Base-by-base conservation (phyloP, 1,140 invertebrate species). In the Octopus bimaculoides region DNA sequence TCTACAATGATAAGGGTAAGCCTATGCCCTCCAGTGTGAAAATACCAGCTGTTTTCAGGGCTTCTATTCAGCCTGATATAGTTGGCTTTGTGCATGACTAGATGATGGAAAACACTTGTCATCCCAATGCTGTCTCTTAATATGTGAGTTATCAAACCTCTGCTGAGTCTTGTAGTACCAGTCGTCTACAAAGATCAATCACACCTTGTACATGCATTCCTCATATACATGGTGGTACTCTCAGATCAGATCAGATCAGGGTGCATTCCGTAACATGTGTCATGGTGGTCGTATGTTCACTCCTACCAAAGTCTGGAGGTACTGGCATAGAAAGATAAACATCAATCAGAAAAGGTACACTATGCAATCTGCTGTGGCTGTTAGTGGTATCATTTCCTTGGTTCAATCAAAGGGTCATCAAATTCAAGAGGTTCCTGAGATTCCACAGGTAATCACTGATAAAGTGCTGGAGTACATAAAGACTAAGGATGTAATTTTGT, bases 211-310 rank as follows among this genome's bases (percentile, higher is more conserved):
- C 98, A 87, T 97, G 98, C 96, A 99, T 99, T 91, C 98, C 98
- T 26, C 95, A 98, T 94, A 98, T 99, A 0, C 95, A 98, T 86
- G 98, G 98, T 90, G 98, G 98, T 94, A 99, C 98, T 86, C 98
- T 99, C 89, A 95, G 98, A 81, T 99, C 98, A 95, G 98, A 81
- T 99, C 98, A 66, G 98, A 98, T 84, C 98, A 99, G 92, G 98
- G 98, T 93, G 98, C 98, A 75, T 99, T 99, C 90, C 98, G 98
- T 84, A 99, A 99, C 93, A 99, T 99, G 98, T 99, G 98, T 92
- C 94, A 98, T 90, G 98, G 98, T 86, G 98, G 98, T 80, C 95
- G 97, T 81, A 99, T 99, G 98, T 99, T 99, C 92, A 98, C 98
- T 7, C 98, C 98, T 5, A 99, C 97, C 56, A 99, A 99, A 90